Evolutionary conservation across 2,888 invertebrate species (phyloP).

Genomic region (Apamea sordens): DNA sequence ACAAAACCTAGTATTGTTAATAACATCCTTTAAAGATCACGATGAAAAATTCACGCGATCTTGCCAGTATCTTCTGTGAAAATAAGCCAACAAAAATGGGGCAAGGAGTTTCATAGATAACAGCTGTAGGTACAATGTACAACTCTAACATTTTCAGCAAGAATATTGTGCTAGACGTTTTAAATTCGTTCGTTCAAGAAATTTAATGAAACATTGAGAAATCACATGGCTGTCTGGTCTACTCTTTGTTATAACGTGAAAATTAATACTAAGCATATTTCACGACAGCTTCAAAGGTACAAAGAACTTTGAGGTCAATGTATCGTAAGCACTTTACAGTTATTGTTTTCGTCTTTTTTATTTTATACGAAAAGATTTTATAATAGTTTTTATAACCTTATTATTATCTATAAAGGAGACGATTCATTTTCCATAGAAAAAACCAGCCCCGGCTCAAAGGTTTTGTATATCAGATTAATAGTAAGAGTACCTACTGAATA

Average conservation of each 20-base stretch:
- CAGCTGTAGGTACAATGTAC: constrained; percentile 34
- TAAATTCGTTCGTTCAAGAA: constrained; percentile 52
- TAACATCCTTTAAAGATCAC: constrained; percentile 31
- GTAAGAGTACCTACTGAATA: background rate
- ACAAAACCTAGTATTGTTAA: constrained; percentile 19
- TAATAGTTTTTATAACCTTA: background rate
- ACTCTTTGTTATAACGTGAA: constrained; percentile 50
- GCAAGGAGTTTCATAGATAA: constrained; percentile 48
- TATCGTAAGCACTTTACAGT: constrained; percentile 15
- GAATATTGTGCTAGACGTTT: constrained; percentile 54
- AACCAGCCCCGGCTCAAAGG: background rate
- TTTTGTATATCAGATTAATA: background rate
- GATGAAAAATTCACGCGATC: constrained; percentile 39
- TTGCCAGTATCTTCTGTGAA: constrained; percentile 35
- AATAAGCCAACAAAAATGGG: constrained; percentile 54
- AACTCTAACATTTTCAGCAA: constrained; percentile 41
- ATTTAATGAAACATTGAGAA: constrained; percentile 54
- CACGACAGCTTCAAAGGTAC: constrained; percentile 26
- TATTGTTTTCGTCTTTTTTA: constrained; percentile 12
- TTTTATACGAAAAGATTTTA: background rate
- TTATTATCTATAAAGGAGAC: background rate
- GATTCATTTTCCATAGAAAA: background rate
- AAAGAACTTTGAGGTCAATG: constrained; percentile 39
- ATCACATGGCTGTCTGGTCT: constrained; percentile 52
- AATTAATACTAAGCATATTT: constrained; percentile 48